phyloP scores from a whole-genome alignment of 2,797 vertebrate species.

The Falco peregrinus region DNA sequence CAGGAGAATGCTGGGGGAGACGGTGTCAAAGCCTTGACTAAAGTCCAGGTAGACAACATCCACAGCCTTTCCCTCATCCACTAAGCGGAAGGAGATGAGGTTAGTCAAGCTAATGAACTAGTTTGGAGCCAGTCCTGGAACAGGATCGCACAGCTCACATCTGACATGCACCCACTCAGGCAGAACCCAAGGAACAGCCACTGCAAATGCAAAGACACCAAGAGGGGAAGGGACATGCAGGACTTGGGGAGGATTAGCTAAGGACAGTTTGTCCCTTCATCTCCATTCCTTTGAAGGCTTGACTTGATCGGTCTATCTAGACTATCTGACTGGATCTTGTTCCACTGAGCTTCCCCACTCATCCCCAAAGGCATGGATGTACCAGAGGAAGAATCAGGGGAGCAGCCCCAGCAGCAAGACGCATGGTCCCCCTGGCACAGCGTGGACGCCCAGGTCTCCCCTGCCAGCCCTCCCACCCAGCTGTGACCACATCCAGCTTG shows the following conservation, averaged over 20 bases:
- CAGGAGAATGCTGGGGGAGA: background rate
- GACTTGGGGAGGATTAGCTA: background rate
- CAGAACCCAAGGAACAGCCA: background rate
- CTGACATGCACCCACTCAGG: background rate
- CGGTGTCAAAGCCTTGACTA: background rate
- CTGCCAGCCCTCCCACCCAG: background rate
- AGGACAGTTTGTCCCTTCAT: fast-evolving
- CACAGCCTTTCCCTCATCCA: background rate
- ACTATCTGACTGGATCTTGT: background rate
- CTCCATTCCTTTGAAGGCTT: background rate
- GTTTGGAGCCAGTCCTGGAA: conserved; percentile 53
- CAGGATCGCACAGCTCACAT: conserved; percentile 8
- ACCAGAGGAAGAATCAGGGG: background rate
- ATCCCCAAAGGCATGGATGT: background rate
- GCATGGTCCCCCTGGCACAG: background rate
- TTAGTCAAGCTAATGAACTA: background rate
- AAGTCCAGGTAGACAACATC: background rate
- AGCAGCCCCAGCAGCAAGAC: background rate
- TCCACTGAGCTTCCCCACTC: background rate
- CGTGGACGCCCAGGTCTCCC: background rate
- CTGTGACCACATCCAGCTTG: background rate
- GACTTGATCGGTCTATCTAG: too few relatives aligned
- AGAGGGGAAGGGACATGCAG: background rate
- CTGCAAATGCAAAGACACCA: background rate
- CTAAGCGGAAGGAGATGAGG: background rate